phyloP scores from a whole-genome alignment of 2,113 vertebrate species.

The human (Homo sapiens) region GRCh38 chr4:95462001-95462500 shows the following conservation, averaged over 20 bases:
- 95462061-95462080: conserved; percentile 40
- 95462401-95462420: conserved; percentile 32
- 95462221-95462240: neutral
- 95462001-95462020: conserved; percentile 40
- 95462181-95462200: neutral
- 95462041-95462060: conserved; percentile 42
- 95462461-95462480: neutral
- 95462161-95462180: neutral
- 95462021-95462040: neutral
- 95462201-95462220: neutral
- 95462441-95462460: neutral
- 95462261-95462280: conserved; percentile 28
- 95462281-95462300: neutral
- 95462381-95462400: neutral
- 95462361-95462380: neutral
- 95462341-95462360: conserved; percentile 42
- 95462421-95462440: neutral
- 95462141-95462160: conserved; percentile 30
- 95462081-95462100: conserved; percentile 37
- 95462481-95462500: neutral
- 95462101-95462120: conserved; percentile 44
- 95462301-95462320: neutral
- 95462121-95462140: conserved; percentile 33
- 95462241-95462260: neutral
- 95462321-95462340: neutral